Percentiles rank a stretch among this genome's conserved stretches.
phyloP scores from a whole-genome alignment of 1,140 invertebrate genomes.

The Heliconius eleuchia region DNA sequence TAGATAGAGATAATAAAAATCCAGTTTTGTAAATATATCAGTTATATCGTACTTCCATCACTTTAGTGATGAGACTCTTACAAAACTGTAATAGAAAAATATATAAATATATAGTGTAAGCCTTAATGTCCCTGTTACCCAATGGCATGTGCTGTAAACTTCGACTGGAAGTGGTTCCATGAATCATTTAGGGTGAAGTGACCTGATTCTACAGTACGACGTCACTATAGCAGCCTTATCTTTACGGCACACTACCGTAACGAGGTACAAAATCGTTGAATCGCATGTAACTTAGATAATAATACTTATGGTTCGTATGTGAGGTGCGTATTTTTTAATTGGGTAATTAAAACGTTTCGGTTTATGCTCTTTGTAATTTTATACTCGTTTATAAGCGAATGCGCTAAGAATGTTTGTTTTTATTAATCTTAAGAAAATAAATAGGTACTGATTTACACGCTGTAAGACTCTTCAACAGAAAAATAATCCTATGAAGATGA shows the following conservation, averaged over 20 bases:
- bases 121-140: background rate
- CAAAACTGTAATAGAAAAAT: conserved; percentile 1
- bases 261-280: conserved; percentile 24
- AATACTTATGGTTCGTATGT: background rate
- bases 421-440: no score
- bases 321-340: background rate
- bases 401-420: no score
- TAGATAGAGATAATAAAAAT: background rate
- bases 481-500: conserved; percentile 40
- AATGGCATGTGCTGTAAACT: background rate
- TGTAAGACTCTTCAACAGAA: background rate
- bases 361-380: background rate
- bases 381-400: no score
- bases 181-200: background rate
- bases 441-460: no score
- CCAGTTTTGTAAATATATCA: background rate
- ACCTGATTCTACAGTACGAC: background rate
- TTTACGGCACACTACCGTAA: conserved; percentile 16
- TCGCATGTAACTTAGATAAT: conserved; percentile 29
- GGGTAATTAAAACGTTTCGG: background rate
- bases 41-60: background rate
- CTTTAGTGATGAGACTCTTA: background rate
- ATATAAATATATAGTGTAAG: background rate
- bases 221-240: conserved; percentile 10
- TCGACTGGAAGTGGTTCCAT: background rate